A percentile compares a stretch with the other conserved stretches of the same genome.
Conservation (phyloP, 1,140 invertebrate species). For the Belonocnema kinseyi region DNA sequence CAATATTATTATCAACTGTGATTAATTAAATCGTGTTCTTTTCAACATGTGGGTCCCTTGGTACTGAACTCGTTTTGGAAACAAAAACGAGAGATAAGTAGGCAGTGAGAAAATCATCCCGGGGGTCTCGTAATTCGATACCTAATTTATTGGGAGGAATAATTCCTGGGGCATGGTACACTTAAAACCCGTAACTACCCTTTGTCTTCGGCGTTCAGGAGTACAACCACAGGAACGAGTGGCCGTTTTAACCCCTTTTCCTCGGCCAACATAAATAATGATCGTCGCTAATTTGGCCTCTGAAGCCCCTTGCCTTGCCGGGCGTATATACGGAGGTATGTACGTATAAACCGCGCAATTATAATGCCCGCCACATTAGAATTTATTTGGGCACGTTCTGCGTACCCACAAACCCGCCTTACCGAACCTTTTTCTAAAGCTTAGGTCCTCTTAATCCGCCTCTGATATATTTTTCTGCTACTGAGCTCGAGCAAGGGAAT, state of each 20-base stretch:
- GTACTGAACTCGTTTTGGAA: too few species aligned
- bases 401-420: constrained; percentile 42
- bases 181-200: constrained; percentile 63
- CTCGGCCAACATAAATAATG: constrained; percentile 74
- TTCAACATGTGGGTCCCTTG: too few species aligned
- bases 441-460: constrained; percentile 72
- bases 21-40: too few species aligned
- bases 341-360: constrained; percentile 71
- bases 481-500: constrained; percentile 1
- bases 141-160: constrained; percentile 37
- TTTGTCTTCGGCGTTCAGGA: constrained; percentile 68
- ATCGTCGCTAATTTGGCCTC: constrained; percentile 75
- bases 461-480: constrained; percentile 68
- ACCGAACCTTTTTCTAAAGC: constrained; percentile 72
- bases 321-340: constrained; percentile 55
- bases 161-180: constrained; percentile 31
- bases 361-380: constrained; percentile 75
- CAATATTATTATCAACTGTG: too few species aligned
- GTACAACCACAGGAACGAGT: constrained; percentile 48
- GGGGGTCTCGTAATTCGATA: constrained; percentile 39
- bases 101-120: constrained; percentile 10
- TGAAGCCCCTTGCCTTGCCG: constrained; percentile 66
- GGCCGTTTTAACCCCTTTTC: constrained; percentile 73
- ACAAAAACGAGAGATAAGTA: neutral
- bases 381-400: constrained; percentile 68